phyloP scores from a whole-genome alignment of 23 tunicate species.

The Ciona savignyi region DNA sequence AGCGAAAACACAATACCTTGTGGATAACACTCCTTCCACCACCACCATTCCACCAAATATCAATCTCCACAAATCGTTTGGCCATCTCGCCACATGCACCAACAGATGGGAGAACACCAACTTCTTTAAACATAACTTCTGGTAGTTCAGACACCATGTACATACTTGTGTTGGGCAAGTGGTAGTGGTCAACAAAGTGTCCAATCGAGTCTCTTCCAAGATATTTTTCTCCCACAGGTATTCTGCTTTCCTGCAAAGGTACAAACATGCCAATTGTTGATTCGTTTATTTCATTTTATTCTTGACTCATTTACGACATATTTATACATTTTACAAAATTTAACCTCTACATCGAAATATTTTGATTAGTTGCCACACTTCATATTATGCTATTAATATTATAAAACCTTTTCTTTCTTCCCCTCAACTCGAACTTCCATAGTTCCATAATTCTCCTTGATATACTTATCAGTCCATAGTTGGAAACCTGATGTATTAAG shows the following conservation, averaged over 20 bases:
- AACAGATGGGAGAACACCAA: constrained; percentile 65
- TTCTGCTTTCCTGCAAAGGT: not conserved
- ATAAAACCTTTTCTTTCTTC: constrained; percentile 62
- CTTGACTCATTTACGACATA: not conserved
- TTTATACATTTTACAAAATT: not conserved
- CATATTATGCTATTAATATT: no score
- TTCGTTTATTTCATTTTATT: no score
- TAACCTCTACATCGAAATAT: not conserved
- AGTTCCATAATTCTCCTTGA: constrained; percentile 48
- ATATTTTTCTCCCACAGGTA: constrained; percentile 74
- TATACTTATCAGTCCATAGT: constrained; percentile 60
- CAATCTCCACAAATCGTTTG: constrained; percentile 62
- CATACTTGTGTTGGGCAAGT: constrained; percentile 4
- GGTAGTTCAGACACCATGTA: constrained; percentile 82
- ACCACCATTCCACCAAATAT: constrained; percentile 93
- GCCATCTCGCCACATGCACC: constrained; percentile 82
- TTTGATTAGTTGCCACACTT: no score
- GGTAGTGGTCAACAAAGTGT: constrained; percentile 62
- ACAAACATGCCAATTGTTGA: no score
- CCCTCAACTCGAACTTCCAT: constrained; percentile 76
- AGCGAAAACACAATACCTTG: no score
- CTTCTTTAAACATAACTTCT: constrained; percentile 50
- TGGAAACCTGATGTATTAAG: constrained; percentile 27
- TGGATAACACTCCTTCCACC: constrained; percentile 60
- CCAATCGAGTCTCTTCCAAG: constrained; percentile 63